Evolutionary conservation across 1,140 invertebrate species (phyloP), one percentile per base, ranked within the genome.

Genomic region (Euglossa dilemma): DNA sequence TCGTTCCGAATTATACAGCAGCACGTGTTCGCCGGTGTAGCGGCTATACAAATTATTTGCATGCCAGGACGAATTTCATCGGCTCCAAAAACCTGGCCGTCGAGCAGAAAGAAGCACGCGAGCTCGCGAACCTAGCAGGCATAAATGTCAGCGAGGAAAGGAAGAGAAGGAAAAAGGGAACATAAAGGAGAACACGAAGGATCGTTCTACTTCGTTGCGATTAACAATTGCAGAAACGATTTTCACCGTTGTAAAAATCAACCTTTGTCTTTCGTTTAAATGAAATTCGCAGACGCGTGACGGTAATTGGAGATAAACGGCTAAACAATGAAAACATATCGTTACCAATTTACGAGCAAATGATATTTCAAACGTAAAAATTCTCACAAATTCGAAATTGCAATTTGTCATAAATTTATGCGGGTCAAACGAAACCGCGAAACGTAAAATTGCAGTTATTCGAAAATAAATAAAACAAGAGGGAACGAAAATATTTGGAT

Each of bases 61-160:
- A 83, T 89, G 87, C 79, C 66, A 56, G n/a, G 25, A 80, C 59
- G 76, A 88, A 75, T 87, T 87, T 87, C 74, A 85, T 45, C 43
- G 25, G 70, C 70, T 85, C 77, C 73, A 59, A 88, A 86, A 87
- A 85, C 67, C 59, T 57, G 43, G 70, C 69, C 61, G 50, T 23
- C 71, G 57, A 85, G 69, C 79, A 72, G 75, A 85, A 89, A 85
- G 84, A 83, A 88, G 57, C 87, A 89, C 87, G 87, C 87, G 76
- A 89, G 14, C 81, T 59, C 75, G 36, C 59, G 59, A 80, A 86
- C 72, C 64, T 70, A 59, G 25, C 23, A 45, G 47, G 74, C 73
- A 87, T 84, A 86, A 86, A 86, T 86, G 73, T 83, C 71, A 80
- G 63, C 25, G n/a, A 12, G 54, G 47, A 43, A 57, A 28, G n/a